Conservation (phyloP, 2,113 vertebrate genomes). For the Dasyornis broadbenti region DNA sequence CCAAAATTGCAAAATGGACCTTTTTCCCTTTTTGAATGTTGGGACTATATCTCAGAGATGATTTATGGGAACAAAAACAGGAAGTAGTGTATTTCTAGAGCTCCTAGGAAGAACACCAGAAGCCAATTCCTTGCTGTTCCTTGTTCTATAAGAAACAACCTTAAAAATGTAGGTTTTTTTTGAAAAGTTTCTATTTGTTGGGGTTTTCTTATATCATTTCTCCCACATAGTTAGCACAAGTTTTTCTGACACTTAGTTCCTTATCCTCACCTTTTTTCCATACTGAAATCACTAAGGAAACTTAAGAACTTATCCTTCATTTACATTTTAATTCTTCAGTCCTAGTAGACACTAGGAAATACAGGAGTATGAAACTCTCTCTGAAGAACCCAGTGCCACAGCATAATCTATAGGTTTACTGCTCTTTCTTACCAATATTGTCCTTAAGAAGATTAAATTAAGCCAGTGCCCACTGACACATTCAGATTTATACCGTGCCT, state of each 20-base stretch:
- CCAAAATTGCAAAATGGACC: background rate
- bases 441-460: background rate
- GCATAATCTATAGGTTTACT: background rate
- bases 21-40: background rate
- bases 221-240: background rate
- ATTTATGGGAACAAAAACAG: background rate
- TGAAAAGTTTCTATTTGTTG: background rate
- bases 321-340: background rate
- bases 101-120: background rate
- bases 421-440: background rate
- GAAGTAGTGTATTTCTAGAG: background rate
- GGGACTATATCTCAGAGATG: background rate
- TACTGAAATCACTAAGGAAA: background rate
- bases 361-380: background rate
- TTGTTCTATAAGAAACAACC: background rate
- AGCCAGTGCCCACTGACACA: accelerated
- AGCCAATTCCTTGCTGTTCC: background rate
- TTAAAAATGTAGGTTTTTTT: background rate
- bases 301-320: background rate
- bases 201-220: background rate
- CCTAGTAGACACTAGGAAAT: background rate
- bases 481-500: background rate
- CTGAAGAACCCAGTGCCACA: background rate
- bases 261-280: background rate
- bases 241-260: background rate